Evolutionary conservation across 2,113 vertebrate genomes (phyloP), one percentile per base, ranked within the genome.

Genomic region (Ammodytes dubius): DNA sequence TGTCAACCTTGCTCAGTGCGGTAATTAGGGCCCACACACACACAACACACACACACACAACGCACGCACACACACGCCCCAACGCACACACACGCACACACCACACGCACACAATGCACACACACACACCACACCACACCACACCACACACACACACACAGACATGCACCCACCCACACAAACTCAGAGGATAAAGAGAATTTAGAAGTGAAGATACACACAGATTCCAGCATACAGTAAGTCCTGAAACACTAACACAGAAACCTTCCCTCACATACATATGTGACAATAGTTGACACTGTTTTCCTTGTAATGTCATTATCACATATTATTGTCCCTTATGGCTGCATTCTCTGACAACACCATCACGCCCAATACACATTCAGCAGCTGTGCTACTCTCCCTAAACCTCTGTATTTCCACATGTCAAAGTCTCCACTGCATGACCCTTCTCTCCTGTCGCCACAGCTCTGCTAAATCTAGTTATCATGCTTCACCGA

Each of bases 11-110:
- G 86, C 91, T 95, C 90, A 89, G 73, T 87, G 84, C 83, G 77
- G 88, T 95, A 95, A 95, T 95, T 94, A 94, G 91, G 85, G 79
- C 81, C 86, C 88, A 79, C 78, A 81, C 82, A 87, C 78, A 91
- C 47, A 45, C 66, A 84, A 59, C 39, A 70, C 42, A 84, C 58
- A 64, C 39, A 72, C 79, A 83, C 64, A 83, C 40, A 66, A n/a
- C n/a, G n/a, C 71, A 70, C 52, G 75, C 50, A 57, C 9, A 83
- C 17, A 69, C 71, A 37, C 53, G n/a, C n/a, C n/a, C n/a, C n/a
- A n/a, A 73, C n/a, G 53, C 68, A 74, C 42, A 74, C 37, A 66
- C 17, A 65, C 56, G 76, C 59, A 66, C 15, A 78, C 10, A 42
- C 81, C 81, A 65, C 54, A 64, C 57, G 60, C 45, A 79, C 59